Percentiles rank a stretch among this genome's conserved stretches.
Conservation (phyloP, 2,113 vertebrate species). For the Lampris incognitus region DNA sequence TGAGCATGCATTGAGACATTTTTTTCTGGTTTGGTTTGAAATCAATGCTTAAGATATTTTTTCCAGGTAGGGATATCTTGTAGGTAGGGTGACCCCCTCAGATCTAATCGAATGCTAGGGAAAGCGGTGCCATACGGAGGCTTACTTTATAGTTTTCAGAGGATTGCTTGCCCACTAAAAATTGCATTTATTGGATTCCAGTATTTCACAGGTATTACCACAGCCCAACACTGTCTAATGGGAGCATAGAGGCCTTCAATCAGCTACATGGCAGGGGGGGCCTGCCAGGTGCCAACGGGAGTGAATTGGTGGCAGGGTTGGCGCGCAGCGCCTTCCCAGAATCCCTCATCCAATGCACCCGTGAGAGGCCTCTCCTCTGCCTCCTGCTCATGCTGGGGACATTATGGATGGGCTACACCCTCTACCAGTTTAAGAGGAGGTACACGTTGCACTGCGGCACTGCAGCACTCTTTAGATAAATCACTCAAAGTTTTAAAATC, state of each 20-base stretch:
- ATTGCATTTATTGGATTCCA: slow-evolving; percentile 60
- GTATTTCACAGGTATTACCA: slow-evolving; percentile 94
- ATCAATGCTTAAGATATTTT: not conserved
- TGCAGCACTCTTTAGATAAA: slow-evolving; percentile 47
- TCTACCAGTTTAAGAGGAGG: slow-evolving; percentile 98
- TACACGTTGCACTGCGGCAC: slow-evolving; percentile 54
- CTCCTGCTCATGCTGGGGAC: slow-evolving; percentile 97
- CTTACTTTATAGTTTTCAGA: too few relatives aligned
- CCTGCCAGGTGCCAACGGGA: slow-evolving; percentile 66
- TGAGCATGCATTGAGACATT: not conserved
- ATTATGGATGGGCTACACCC: slow-evolving; percentile 95
- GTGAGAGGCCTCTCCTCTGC: slow-evolving; percentile 91
- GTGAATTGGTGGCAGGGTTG: slow-evolving; percentile 26
- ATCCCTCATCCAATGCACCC: slow-evolving; percentile 80
- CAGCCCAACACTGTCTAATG: slow-evolving; percentile 73
- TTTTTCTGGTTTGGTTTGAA: not conserved
- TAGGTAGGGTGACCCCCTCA: too few relatives aligned
- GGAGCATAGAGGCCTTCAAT: slow-evolving; percentile 69
- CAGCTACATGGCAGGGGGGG: slow-evolving; percentile 30
- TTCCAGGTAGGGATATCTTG: not conserved
- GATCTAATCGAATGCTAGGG: not conserved
- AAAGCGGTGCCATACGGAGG: too few relatives aligned
- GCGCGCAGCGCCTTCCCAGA: slow-evolving; percentile 61
- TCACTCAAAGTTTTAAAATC: slow-evolving; percentile 49
- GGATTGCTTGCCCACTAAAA: not conserved